Percentiles rank a stretch among this genome's conserved stretches.
Conservation (phyloP, 2,797 vertebrate species). For the Mormyrops boulengeri region DNA sequence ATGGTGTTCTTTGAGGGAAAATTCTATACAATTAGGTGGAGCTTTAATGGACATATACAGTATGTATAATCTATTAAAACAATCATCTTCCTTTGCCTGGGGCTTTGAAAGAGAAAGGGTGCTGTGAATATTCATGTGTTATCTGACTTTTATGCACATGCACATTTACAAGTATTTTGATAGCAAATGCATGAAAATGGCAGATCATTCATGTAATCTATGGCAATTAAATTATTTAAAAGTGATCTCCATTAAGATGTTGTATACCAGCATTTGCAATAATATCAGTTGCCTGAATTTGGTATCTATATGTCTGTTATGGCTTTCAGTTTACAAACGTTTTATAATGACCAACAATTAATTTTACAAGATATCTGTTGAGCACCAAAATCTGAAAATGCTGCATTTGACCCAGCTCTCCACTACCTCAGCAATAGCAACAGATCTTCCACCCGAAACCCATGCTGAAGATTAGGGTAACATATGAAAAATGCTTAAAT, state of each 20-base stretch:
- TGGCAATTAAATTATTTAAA: not conserved
- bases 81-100: not conserved
- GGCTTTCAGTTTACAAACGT: not conserved
- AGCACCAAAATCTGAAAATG: not conserved
- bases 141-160: not conserved
- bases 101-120: not conserved
- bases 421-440: not conserved
- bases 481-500: not conserved
- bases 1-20: not conserved
- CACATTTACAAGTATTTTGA: not conserved
- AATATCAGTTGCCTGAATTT: not conserved
- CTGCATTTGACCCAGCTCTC: not conserved
- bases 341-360: not conserved
- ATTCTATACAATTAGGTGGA: not conserved
- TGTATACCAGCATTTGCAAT: not conserved
- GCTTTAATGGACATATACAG: not conserved
- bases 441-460: not conserved
- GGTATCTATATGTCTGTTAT: not conserved
- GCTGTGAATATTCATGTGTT: not conserved
- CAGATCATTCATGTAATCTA: not conserved
- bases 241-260: not conserved
- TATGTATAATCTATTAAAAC: not conserved
- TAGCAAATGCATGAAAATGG: not conserved
- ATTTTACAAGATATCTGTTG: not conserved
- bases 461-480: not conserved